Evolutionary conservation across 1,140 invertebrate genomes (phyloP).

Genomic region (Rhysida immarginata): DNA sequence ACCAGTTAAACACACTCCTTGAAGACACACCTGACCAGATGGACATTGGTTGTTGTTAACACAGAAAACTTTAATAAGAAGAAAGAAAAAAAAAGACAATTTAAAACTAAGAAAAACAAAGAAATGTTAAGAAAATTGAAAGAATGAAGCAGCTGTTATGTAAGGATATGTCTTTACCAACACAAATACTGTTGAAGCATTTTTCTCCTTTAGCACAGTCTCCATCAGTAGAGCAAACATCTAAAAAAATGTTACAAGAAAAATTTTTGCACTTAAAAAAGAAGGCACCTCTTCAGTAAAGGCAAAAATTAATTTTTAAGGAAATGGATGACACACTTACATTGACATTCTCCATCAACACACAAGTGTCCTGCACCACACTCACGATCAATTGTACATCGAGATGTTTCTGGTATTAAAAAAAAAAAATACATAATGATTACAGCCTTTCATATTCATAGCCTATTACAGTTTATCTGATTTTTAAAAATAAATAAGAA

Average conservation of each 20-base stretch:
- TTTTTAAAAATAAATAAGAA: not conserved
- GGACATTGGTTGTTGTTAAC: conserved; percentile 62
- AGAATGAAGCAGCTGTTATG: not conserved
- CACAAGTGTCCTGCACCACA: conserved; percentile 56
- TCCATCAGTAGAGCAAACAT: conserved; percentile 54
- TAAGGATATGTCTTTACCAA: conserved; percentile 1
- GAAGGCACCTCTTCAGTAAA: no score
- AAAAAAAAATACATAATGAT: not conserved
- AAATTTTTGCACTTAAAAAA: not conserved
- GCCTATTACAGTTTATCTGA: not conserved
- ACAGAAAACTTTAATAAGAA: conserved; percentile 52
- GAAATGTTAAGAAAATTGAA: not conserved
- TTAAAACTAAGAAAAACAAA: not conserved
- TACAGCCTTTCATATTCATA: not conserved
- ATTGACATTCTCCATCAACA: conserved; percentile 61
- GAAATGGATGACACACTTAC: no score
- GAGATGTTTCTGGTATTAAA: conserved; percentile 15
- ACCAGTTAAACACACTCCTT: conserved; percentile 58
- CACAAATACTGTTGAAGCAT: conserved; percentile 51
- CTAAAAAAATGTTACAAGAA: conserved; percentile 24
- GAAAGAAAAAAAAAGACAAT: not conserved
- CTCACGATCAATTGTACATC: conserved; percentile 53
- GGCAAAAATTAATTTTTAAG: no score
- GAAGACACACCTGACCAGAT: conserved; percentile 57
- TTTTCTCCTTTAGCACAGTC: conserved; percentile 66